Evolutionary conservation across 2,888 invertebrate genomes (phyloP), one percentile per base, ranked within the genome.

Genomic region (Odontomyia ornata): DNA sequence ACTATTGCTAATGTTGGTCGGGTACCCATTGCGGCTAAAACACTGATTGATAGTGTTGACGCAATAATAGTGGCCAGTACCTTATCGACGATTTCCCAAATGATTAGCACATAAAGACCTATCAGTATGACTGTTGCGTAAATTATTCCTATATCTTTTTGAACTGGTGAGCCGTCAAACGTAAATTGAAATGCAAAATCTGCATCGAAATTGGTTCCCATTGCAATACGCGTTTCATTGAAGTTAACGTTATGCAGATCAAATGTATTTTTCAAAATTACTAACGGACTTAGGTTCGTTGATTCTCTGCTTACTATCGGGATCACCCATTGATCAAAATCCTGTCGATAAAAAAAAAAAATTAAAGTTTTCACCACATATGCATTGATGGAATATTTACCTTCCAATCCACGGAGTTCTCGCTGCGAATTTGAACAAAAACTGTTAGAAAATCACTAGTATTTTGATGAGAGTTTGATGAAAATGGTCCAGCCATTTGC

Each of bases 31-130:
- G 89, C 88, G 0, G 94, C 91, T 79, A 94, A 84, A 71, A 92
- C 90, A 25, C 93, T 92, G 52, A 94, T 88, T 0, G 93, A 91
- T 81, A 91, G 88, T 0, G 93, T 91, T 0, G 93, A 92, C 0
- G 91, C 93, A 77, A 94, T 84, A 84, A 93, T 91, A 0, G 93
- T 93, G 0, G 94, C 93, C 80, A 94, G 85, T 0, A 93, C 91
- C 80, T 93, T 88, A 83, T 94, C 92, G 0, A 92, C 89, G 27
- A 93, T 84, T 89, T 93, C 86, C 82, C 84, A 95, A 79, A 95
- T 92, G 71, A 97, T 95, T 46, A 96, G 88, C 11, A 93, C 82
- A 82, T 96, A 97, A n/a, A 97, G 88, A 0, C 91, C 89, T 0
- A 91, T 78, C 0, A 97, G 88, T 0, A 96, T 89, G 0, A 92